Conservation (phyloP, 2,113 vertebrate species). For the Geococcyx californianus region DNA sequence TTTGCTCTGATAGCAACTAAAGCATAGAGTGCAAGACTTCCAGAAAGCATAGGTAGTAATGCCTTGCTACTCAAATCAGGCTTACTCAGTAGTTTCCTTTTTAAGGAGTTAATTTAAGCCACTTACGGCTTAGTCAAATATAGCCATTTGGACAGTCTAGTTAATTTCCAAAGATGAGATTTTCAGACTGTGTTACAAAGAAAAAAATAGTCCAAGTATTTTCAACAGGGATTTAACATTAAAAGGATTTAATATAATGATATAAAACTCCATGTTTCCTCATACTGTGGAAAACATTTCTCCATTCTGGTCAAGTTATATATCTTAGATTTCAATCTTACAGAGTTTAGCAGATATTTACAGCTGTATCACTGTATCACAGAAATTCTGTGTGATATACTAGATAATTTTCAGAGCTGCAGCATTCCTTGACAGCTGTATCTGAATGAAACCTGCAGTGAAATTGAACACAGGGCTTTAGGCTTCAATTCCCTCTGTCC, state of each 20-base stretch:
- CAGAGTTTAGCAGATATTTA: neutral
- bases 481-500: neutral
- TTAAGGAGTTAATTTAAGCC: neutral
- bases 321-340: neutral
- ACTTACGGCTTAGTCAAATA: neutral
- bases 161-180: neutral
- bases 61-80: neutral
- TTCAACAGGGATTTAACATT: neutral
- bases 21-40: neutral
- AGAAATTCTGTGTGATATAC: neutral
- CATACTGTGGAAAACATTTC: neutral
- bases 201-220: neutral
- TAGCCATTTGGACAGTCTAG: neutral
- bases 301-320: neutral
- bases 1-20: neutral
- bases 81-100: neutral
- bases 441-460: neutral
- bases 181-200: neutral
- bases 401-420: neutral
- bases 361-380: rapidly evolving
- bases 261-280: neutral
- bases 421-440: neutral
- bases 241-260: neutral
- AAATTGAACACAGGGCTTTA: neutral
- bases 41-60: neutral